Evolutionary conservation across 2,113 vertebrate species (phyloP), one percentile per base, ranked within the genome.

Genomic region (Nannobrachium achirus): DNA sequence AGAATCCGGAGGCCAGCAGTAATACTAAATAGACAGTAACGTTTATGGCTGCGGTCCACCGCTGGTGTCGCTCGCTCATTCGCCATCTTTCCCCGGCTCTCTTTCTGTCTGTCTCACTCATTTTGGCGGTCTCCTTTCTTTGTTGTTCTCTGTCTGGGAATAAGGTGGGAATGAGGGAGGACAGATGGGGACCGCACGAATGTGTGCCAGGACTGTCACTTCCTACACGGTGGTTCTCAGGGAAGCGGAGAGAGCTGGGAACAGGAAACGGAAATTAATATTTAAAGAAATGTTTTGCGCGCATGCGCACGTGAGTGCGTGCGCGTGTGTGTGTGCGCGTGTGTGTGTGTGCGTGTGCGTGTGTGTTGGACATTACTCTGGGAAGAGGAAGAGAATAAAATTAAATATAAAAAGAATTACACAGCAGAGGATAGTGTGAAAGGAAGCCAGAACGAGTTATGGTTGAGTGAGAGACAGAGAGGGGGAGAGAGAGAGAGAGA

Each of bases 261-360:
- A 90, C 86, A 87, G 89, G 89, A 91, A 92, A 76, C 58, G 79
- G 87, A 88, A 89, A 90, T 89, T 41, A 88, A 91, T 87, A 85
- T 89, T 88, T 91, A 81, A 87, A 85, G 79, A 71, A 86, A 85
- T 79, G 55, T 4, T 42, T 19, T 49, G 4, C 19, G 55, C 40
- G 45, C 42, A 51, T 64, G 60, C 42, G 53, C 14, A 4, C n/a
- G 69, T 65, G 46, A 48, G 64, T 66, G 66, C n/a, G 33, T n/a
- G 49, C 10, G 5, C 33, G 63, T 44, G 51, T 44, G 52, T 20
- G 18, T 53, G 50, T 33, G 64, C 45, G 64, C 11, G 15, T 66
- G 42, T 64, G 55, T 55, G 51, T 57, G 13, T 45, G 45, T 40
- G n/a, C 62, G 51, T 19, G 15, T 66, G 59, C 65, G 50, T 40